These are phyloP conservation scores for Drosophila kanapiae DNA, from an alignment of 1,140 invertebrate genomes.

Conservation along the genomic window DNA sequence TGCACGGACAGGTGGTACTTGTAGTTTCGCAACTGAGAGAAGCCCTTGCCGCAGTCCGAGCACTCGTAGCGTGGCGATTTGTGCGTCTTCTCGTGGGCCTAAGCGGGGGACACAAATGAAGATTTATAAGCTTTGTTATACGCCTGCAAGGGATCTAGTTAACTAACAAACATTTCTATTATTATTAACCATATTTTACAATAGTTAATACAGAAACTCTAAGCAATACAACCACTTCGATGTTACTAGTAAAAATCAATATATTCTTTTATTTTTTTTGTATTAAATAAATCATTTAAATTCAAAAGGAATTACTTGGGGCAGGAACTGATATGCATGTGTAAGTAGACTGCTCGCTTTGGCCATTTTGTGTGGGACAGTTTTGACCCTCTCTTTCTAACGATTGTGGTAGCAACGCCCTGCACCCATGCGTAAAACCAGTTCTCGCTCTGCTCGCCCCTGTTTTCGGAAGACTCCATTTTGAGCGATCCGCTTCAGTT, in stretches of 20 bases:
- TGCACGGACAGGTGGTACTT: slow-evolving; percentile 92
- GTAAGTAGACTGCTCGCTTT: slow-evolving; percentile 17
- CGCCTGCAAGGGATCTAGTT: too few relatives aligned
- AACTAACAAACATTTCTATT: too few relatives aligned
- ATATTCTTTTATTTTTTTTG: too few relatives aligned
- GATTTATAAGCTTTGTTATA: not conserved
- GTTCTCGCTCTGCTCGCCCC: slow-evolving; percentile 56
- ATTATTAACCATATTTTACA: too few relatives aligned
- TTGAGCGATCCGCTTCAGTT: slow-evolving; percentile 41
- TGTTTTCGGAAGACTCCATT: slow-evolving; percentile 74
- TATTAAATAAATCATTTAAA: too few relatives aligned
- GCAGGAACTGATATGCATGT: not conserved
- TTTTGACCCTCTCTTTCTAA: slow-evolving; percentile 52
- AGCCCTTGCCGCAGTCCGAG: slow-evolving; percentile 91
- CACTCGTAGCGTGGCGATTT: slow-evolving; percentile 90
- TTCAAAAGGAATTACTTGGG: not conserved
- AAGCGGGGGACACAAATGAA: slow-evolving; percentile 9
- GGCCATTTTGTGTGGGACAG: slow-evolving; percentile 65
- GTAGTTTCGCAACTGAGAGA: slow-evolving; percentile 91
- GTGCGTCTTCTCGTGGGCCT: slow-evolving; percentile 82
- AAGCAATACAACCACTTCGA: not conserved
- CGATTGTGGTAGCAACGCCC: slow-evolving; percentile 15
- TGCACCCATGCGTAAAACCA: slow-evolving; percentile 82
- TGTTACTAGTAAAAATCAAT: not conserved
- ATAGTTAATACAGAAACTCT: not conserved